phyloP scores from a whole-genome alignment of 2,888 invertebrate genomes.

The Melieria omissa region DNA sequence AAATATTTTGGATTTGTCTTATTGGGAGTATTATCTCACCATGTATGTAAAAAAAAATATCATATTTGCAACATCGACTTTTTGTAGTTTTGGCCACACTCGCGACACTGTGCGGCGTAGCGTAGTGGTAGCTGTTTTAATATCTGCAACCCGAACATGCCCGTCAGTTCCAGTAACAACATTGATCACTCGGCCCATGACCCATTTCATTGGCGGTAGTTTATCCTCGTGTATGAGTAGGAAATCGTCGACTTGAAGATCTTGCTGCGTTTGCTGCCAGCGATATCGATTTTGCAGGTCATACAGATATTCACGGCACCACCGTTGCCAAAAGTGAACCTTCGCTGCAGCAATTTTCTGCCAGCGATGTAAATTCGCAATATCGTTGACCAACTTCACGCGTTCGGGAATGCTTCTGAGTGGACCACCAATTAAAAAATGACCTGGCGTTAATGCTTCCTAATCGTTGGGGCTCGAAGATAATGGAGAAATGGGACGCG shows the following conservation, averaged over 20 bases:
- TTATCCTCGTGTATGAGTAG: conserved; percentile 6
- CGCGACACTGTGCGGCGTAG: too few relatives aligned
- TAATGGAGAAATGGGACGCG: conserved; percentile 34
- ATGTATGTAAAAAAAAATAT: too few relatives aligned
- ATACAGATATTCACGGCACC: neutral
- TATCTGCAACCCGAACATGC: conserved; percentile 32
- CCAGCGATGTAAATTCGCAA: conserved; percentile 6
- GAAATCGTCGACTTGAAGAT: conserved; percentile 16
- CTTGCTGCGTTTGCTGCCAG: conserved; percentile 5
- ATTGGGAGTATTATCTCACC: too few relatives aligned
- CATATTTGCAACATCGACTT: too few relatives aligned
- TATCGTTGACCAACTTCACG: conserved; percentile 25
- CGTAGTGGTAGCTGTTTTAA: conserved; percentile 15
- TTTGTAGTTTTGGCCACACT: too few relatives aligned
- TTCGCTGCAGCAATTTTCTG: neutral
- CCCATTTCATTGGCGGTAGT: conserved; percentile 9
- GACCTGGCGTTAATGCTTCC: conserved; percentile 37
- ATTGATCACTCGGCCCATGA: conserved; percentile 19
- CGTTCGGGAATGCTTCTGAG: conserved; percentile 2
- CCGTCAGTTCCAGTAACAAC: conserved; percentile 21
- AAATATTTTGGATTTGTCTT: too few relatives aligned
- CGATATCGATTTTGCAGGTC: conserved; percentile 13
- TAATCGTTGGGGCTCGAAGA: conserved; percentile 37
- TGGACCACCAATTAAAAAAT: conserved; percentile 19
- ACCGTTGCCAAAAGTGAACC: conserved; percentile 3